A percentile compares a stretch with the other conserved stretches of the same genome.
These are phyloP conservation scores for Macrobrachium rosenbergii DNA, from an alignment of 1,140 invertebrate species.

Conservation along the genomic window DNA sequence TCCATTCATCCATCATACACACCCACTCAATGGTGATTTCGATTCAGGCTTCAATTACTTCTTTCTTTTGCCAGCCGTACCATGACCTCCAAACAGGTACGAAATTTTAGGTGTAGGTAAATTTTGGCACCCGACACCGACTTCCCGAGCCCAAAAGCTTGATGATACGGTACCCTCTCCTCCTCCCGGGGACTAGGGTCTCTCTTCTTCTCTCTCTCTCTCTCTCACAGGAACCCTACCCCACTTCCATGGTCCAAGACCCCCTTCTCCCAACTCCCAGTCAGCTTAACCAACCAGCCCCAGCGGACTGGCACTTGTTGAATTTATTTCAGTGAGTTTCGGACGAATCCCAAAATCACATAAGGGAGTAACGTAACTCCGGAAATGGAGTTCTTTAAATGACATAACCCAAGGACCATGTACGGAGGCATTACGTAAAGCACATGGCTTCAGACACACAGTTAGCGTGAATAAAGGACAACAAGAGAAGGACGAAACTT, in stretches of 20 bases:
- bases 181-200: neutral
- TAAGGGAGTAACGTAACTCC: no score
- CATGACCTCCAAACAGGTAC: conserved; percentile 10
- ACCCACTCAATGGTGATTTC: no score
- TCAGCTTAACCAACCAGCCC: neutral
- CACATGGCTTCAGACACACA: no score
- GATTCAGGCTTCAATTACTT: no score
- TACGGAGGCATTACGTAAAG: no score
- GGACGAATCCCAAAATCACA: no score
- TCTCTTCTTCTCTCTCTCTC: neutral
- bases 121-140: conserved; percentile 12
- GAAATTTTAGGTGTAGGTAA: neutral
- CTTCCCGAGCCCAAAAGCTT: no score
- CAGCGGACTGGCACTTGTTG: conserved; percentile 16
- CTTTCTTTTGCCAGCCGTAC: neutral
- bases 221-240: neutral
- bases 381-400: no score
- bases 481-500: no score
- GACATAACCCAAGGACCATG: no score
- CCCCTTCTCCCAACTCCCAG: neutral
- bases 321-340: neutral
- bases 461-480: no score
- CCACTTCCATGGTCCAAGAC: neutral
- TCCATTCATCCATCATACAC: no score
- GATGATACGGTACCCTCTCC: neutral